A percentile compares a stretch with the other conserved stretches of the same genome.
These are phyloP conservation scores for Cottoperca gobio DNA, from an alignment of 2,797 vertebrate species.

Conservation along the genomic window DNA sequence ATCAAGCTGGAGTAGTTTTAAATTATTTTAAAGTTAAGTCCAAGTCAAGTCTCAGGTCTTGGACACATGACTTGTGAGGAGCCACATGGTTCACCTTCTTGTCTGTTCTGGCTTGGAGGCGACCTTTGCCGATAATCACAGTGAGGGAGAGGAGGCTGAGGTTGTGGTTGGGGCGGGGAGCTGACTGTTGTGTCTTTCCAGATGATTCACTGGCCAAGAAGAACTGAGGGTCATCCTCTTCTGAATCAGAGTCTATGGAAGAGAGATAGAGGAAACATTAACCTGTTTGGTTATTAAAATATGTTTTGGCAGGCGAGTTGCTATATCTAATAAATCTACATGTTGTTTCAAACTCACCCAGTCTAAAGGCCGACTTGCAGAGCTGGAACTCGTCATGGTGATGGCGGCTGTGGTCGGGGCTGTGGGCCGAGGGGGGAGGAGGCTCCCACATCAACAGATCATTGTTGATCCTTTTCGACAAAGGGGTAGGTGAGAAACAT, in stretches of 20 bases:
- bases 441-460: constrained; percentile 95
- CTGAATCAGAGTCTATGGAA: constrained; percentile 90
- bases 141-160: constrained; percentile 88
- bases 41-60: background rate
- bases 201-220: constrained; percentile 80
- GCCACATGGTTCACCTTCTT: constrained; percentile 83
- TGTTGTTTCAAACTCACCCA: constrained; percentile 82
- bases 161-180: constrained; percentile 76
- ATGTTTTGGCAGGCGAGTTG: background rate
- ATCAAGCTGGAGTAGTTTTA: background rate
- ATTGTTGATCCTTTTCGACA: constrained; percentile 89
- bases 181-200: constrained; percentile 65
- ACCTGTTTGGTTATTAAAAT: background rate
- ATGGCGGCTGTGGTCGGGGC: constrained; percentile 55
- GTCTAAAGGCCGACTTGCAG: constrained; percentile 91
- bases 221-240: constrained; percentile 91
- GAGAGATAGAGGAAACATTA: constrained; percentile 20
- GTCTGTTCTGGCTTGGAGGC: constrained; percentile 89
- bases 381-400: constrained; percentile 87
- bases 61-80: background rate
- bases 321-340: constrained; percentile 11
- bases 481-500: constrained; percentile 9
- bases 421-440: constrained; percentile 70
- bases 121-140: constrained; percentile 88
- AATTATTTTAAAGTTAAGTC: background rate